Evolutionary conservation across 2,797 vertebrate genomes (phyloP), one percentile per base, ranked within the genome.

Genomic region (Liparis tanakae): DNA sequence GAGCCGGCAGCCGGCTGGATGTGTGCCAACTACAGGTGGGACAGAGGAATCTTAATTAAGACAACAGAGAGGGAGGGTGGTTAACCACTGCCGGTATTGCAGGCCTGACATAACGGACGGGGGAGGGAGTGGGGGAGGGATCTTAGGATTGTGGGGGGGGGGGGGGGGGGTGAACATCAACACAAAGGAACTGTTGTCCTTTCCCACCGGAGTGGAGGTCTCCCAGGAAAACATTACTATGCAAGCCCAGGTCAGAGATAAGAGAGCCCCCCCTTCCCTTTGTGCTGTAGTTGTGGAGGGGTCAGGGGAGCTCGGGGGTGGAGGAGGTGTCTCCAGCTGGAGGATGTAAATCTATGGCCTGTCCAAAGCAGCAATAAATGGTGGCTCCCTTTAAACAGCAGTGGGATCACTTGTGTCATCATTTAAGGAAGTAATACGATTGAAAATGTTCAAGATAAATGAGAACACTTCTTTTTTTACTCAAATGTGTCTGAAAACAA

Each of bases 181-280:
- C 80, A 93, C 90, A 94, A 94, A 88, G 76, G 74, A 20, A 50
- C 80, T 90, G 85, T 92, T 93, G 91, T 93, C 75, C 69, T 64
- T 82, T 73, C 71, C 80, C 85, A 80, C 87, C 79, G 70, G 80
- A 83, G 79, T 77, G 33, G 72, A 84, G 87, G 79, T 87, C 88
- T 90, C 86, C 84, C 87, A 92, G 83, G 86, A 81, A 86, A 63
- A 77, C 53, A 70, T 78, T 72, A 76, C 79, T 75, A 92, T 91
- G 88, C 87, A 90, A 61, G 18, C 57, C 25, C 57, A 66, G 72
- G 79, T 58, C 80, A 10, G 53, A 65, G 63, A 86, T 80, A 77
- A 81, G 76, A 81, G 67, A 78, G 34, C 22, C n/a, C 70, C 64
- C 63, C 62, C 36, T 6, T 10, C 39, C 59, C 83, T 89, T 87